phyloP scores from a whole-genome alignment of 1,140 invertebrate species.

The Cyrtorhinus lividipennis region DNA sequence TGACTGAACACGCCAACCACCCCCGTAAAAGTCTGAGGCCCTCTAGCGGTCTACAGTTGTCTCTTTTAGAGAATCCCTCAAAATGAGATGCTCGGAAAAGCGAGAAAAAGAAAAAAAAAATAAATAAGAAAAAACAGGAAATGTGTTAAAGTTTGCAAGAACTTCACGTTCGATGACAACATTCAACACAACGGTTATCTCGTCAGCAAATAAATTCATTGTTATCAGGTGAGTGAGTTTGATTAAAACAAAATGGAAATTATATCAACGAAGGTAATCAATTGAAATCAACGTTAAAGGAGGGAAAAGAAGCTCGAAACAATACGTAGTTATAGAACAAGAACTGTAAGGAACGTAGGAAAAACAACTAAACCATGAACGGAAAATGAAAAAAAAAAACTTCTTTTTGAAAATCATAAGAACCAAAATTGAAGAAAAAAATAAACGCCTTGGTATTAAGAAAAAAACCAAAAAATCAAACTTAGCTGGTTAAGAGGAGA shows the following conservation, averaged over 20 bases:
- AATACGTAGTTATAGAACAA: constrained; percentile 15
- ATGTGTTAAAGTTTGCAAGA: too few species aligned
- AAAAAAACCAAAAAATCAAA: constrained; percentile 9
- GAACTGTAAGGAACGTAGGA: not conserved
- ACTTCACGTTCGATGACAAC: too few species aligned
- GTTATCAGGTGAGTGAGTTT: not conserved
- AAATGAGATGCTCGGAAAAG: too few species aligned
- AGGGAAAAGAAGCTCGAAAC: constrained; percentile 16
- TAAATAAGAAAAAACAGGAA: too few species aligned
- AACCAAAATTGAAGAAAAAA: constrained; percentile 26
- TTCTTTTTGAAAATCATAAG: constrained; percentile 5
- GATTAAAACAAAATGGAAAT: constrained; percentile 16
- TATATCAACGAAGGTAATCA: not conserved
- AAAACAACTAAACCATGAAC: constrained; percentile 8
- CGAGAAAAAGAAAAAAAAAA: too few species aligned
- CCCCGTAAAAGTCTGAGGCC: too few species aligned
- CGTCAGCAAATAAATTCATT: not conserved
- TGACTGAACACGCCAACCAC: too few species aligned
- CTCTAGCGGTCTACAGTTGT: too few species aligned
- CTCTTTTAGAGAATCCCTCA: too few species aligned
- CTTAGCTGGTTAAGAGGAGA: constrained; percentile 18
- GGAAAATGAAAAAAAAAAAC: constrained; percentile 20
- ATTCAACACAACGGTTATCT: too few species aligned
- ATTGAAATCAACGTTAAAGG: constrained; percentile 12
- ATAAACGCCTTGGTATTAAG: constrained; percentile 22